These are phyloP conservation scores for Scophthalmus maximus DNA, from an alignment of 2,113 vertebrate genomes.

Conservation along the genomic window DNA sequence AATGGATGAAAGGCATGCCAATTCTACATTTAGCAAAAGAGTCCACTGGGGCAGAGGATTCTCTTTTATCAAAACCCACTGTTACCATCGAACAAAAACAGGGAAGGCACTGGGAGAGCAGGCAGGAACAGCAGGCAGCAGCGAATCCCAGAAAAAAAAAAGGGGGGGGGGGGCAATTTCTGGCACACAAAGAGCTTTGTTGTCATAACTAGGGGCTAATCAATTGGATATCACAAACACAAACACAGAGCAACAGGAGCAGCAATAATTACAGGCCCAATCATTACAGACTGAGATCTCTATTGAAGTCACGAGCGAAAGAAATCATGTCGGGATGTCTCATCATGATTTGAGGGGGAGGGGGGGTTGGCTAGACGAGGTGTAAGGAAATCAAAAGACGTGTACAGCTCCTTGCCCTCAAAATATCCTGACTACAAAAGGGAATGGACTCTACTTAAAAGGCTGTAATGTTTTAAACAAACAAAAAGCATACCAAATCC, in stretches of 20 bases:
- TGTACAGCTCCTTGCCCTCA: neutral
- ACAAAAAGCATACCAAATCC: conserved; percentile 14
- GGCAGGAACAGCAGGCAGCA: conserved; percentile 45
- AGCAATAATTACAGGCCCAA: conserved; percentile 60
- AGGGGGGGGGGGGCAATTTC: conserved; percentile 64
- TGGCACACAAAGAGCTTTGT: conserved; percentile 57
- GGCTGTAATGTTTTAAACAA: neutral
- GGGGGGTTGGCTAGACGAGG: neutral
- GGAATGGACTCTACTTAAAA: conserved; percentile 4
- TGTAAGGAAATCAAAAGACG: conserved; percentile 9
- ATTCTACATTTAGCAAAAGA: conserved; percentile 72
- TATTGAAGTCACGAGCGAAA: conserved; percentile 25
- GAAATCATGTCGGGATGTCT: conserved; percentile 9
- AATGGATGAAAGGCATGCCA: conserved; percentile 68
- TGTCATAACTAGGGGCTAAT: conserved; percentile 63
- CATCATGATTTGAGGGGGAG: neutral
- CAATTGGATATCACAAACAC: conserved; percentile 65
- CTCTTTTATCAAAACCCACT: conserved; percentile 67
- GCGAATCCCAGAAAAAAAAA: conserved; percentile 49
- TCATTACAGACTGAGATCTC: conserved; percentile 52
- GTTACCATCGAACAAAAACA: conserved; percentile 58
- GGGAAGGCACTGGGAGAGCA: conserved; percentile 40
- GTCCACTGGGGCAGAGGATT: conserved; percentile 60
- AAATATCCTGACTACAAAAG: conserved; percentile 1
- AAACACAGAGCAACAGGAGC: conserved; percentile 58